Conservation (phyloP, 2,888 invertebrate genomes). For the Pachymerium ferrugineum region DNA sequence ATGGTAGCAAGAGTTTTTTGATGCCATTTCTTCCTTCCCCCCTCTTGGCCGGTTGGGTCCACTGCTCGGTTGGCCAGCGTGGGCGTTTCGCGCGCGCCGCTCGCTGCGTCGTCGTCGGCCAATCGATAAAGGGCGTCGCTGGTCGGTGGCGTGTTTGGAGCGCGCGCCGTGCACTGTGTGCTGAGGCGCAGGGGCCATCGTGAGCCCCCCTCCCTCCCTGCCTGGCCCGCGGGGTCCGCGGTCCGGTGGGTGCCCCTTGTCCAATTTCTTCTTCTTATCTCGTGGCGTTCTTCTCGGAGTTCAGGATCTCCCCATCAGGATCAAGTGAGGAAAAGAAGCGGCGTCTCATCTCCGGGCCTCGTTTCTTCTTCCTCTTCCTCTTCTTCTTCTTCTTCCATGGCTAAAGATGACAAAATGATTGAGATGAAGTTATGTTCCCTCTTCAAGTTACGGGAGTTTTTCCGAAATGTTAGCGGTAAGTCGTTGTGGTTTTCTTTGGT, state of each 20-base stretch:
- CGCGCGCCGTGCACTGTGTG: constrained; percentile 27
- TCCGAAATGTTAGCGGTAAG: constrained; percentile 34
- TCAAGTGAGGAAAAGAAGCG: constrained; percentile 14
- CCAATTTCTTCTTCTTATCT: not conserved
- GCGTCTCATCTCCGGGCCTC: constrained; percentile 25
- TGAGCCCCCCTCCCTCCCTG: constrained; percentile 29
- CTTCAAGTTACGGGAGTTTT: constrained; percentile 33
- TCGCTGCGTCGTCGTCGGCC: constrained; percentile 27
- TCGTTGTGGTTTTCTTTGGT: constrained; percentile 20
- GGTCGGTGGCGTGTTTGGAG: constrained; percentile 27
- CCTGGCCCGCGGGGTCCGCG: not conserved
- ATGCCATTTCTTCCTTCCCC: not conserved
- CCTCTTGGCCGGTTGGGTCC: constrained; percentile 22
- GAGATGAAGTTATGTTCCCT: constrained; percentile 34
- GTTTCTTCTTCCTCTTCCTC: constrained; percentile 34
- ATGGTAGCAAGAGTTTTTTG: no score
- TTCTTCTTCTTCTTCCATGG: constrained; percentile 28
- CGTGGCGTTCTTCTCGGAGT: constrained; percentile 24
- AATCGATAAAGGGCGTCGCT: constrained; percentile 27
- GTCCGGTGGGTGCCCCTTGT: not conserved
- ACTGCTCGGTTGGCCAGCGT: constrained; percentile 22
- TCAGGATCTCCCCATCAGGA: constrained; percentile 20
- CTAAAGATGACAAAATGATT: constrained; percentile 34
- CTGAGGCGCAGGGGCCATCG: constrained; percentile 24
- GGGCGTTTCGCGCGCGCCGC: constrained; percentile 27